phyloP scores from a whole-genome alignment of 2,888 invertebrate genomes.

The Onthophagus sagittarius region DNA sequence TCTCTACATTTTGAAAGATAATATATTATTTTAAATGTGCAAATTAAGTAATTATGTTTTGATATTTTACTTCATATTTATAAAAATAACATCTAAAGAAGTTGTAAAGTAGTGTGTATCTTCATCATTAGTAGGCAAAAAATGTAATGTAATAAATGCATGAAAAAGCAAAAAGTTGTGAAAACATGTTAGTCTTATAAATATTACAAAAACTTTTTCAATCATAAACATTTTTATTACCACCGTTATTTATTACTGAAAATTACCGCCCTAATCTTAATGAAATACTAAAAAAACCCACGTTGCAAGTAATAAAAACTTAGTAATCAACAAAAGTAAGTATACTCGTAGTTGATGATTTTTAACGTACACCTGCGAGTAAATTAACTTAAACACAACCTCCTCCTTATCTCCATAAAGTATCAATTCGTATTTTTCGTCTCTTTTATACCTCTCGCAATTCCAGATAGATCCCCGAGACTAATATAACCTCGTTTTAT shows the following conservation, averaged over 20 bases:
- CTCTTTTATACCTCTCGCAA: not conserved
- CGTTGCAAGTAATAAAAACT: not conserved
- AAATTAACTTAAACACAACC: not conserved
- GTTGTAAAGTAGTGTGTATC: too few species aligned
- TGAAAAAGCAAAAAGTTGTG: too few species aligned
- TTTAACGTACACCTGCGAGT: not conserved
- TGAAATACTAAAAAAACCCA: not conserved
- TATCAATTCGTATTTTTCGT: not conserved
- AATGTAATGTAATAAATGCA: too few species aligned
- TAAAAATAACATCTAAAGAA: too few species aligned
- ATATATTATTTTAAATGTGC: too few species aligned
- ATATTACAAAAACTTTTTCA: too few species aligned
- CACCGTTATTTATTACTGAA: not conserved
- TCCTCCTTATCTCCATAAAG: not conserved
- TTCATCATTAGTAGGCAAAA: too few species aligned
- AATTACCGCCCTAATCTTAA: not conserved
- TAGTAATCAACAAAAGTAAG: not conserved
- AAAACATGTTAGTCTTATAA: too few species aligned
- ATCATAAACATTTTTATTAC: not conserved
- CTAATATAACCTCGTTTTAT: not conserved
- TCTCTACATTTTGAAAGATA: too few species aligned
- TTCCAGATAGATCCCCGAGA: not conserved
- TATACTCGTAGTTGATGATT: not conserved
- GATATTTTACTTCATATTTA: too few species aligned
- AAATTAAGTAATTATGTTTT: too few species aligned